Evolutionary conservation across 2,797 vertebrate genomes (phyloP).

Genomic region (Avahi laniger): DNA sequence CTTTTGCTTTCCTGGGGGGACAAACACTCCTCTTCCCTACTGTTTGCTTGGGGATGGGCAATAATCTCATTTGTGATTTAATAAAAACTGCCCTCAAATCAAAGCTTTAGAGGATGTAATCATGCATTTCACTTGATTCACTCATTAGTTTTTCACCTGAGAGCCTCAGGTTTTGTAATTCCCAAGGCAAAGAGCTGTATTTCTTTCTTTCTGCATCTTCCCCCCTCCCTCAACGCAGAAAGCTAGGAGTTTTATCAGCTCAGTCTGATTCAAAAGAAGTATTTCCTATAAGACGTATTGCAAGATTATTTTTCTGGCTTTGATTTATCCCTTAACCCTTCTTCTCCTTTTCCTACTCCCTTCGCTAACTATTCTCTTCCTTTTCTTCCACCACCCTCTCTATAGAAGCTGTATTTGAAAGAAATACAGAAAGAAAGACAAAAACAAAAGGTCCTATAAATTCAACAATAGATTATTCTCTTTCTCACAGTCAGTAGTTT

Average conservation of each 20-base stretch:
- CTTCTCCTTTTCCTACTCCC: not conserved
- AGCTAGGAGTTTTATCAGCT: constrained; percentile 40
- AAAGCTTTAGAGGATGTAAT: constrained; percentile 66
- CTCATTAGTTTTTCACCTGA: constrained; percentile 77
- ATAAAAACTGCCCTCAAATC: constrained; percentile 73
- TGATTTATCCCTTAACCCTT: constrained; percentile 31
- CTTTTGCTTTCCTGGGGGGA: constrained; percentile 67
- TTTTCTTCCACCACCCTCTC: not conserved
- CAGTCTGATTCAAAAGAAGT: constrained; percentile 11
- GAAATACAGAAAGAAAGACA: constrained; percentile 36
- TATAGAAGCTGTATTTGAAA: constrained; percentile 49
- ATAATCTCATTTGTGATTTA: constrained; percentile 74
- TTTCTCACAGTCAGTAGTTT: constrained; percentile 24
- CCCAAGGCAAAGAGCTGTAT: constrained; percentile 41
- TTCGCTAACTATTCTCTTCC: not conserved
- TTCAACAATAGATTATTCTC: constrained; percentile 44
- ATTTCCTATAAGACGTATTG: constrained; percentile 28
- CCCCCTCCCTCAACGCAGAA: not conserved
- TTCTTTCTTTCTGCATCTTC: not conserved
- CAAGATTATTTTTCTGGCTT: constrained; percentile 38
- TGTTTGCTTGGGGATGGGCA: constrained; percentile 63
- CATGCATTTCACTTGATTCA: constrained; percentile 73
- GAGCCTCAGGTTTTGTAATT: constrained; percentile 66
- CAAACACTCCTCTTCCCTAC: not conserved
- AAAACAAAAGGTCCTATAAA: constrained; percentile 57